Conservation (phyloP, 2,888 invertebrate genomes). For the Prenolepis imparis region DNA sequence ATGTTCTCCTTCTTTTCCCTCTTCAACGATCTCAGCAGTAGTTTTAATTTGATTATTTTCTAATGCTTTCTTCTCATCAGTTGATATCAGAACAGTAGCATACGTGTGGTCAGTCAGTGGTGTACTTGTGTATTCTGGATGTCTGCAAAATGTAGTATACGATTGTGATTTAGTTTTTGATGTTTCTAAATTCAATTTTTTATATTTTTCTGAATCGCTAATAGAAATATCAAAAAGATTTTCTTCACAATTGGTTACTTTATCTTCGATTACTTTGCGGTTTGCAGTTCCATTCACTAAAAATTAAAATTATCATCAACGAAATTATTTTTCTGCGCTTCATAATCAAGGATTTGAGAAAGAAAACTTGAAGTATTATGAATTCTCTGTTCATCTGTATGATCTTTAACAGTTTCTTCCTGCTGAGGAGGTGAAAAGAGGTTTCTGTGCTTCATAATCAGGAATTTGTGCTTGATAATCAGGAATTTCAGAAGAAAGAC, state of each 20-base stretch:
- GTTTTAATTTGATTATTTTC: not conserved
- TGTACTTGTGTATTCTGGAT: not conserved
- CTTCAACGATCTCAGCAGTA: no score
- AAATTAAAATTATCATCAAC: not conserved
- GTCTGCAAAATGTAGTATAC: not conserved
- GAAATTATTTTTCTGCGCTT: not conserved
- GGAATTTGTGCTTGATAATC: no score
- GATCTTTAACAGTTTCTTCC: no score
- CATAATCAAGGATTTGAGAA: no score
- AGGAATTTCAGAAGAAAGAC: not conserved
- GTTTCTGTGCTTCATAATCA: slow-evolving; percentile 12
- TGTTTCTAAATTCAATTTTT: not conserved
- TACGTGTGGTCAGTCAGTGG: not conserved
- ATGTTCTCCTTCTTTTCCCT: no score
- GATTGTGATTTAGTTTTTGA: not conserved
- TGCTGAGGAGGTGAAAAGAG: no score
- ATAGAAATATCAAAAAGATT: not conserved
- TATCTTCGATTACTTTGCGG: not conserved
- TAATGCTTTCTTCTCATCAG: not conserved
- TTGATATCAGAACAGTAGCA: not conserved
- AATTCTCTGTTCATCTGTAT: no score
- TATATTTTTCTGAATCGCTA: not conserved
- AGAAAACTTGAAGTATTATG: no score
- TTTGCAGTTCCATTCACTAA: not conserved
- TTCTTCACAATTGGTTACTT: not conserved